Conservation (phyloP, 2,797 vertebrate genomes). For the Nannoperca australis region DNA sequence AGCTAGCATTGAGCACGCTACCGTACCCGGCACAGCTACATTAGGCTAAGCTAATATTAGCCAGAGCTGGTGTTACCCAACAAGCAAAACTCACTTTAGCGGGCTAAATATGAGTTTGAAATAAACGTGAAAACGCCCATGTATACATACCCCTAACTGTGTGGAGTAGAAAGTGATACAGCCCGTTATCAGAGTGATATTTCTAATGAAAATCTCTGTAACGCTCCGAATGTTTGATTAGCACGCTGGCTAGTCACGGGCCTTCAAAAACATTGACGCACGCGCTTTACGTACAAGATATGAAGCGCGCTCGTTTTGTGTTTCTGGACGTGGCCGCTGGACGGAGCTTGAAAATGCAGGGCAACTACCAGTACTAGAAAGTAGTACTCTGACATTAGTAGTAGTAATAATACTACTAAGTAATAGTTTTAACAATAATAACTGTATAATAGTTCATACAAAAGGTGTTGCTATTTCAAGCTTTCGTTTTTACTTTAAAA, state of each 20-base stretch:
- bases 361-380: no score
- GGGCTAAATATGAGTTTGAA: not conserved
- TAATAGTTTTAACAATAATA: not conserved
- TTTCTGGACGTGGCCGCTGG: not conserved
- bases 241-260: conserved; percentile 66
- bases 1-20: conserved; percentile 62
- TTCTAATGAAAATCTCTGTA: conserved; percentile 33
- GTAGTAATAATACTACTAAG: not conserved
- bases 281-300: conserved; percentile 32
- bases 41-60: conserved; percentile 62
- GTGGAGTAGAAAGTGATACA: conserved; percentile 8
- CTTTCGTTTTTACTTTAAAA: conserved; percentile 8
- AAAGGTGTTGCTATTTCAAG: not conserved
- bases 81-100: conserved; percentile 17
- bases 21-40: conserved; percentile 52
- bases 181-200: not conserved
- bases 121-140: not conserved
- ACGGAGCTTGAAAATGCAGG: conserved; percentile 1
- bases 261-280: conserved; percentile 66
- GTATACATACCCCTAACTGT: conserved; percentile 67
- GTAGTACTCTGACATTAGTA: not conserved
- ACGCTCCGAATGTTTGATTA: conserved; percentile 54
- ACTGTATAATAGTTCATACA: not conserved
- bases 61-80: conserved; percentile 24
- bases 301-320: conserved; percentile 45